phyloP scores from a whole-genome alignment of 2,113 vertebrate genomes.

The Pterocles orientalis region DNA sequence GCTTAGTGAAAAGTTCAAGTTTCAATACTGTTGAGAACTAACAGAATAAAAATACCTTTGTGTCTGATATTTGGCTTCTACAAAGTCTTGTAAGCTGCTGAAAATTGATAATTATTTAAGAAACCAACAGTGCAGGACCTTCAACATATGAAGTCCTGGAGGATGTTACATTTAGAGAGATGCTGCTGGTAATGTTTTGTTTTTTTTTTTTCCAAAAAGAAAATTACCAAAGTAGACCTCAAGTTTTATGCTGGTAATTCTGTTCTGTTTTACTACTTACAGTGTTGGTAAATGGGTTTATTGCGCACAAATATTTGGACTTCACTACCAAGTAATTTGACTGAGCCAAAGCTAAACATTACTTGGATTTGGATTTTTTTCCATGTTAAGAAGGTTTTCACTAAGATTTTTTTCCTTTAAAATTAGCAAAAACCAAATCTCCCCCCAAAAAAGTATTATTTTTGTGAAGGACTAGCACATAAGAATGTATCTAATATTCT shows the following conservation, averaged over 20 bases:
- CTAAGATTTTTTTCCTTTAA: background rate
- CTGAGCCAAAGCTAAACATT: background rate
- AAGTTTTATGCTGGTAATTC: conserved; percentile 23
- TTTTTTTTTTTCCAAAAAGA: background rate
- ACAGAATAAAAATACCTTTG: background rate
- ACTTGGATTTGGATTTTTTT: background rate
- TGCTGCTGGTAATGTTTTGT: background rate
- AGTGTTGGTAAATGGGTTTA: conserved; percentile 3
- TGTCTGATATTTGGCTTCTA: background rate
- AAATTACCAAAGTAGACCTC: background rate
- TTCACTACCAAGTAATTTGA: conserved; percentile 13
- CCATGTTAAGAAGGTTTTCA: background rate
- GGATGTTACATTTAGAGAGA: background rate
- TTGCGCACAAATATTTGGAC: conserved; percentile 1
- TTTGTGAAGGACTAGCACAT: background rate
- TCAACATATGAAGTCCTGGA: background rate
- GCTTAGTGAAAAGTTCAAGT: background rate
- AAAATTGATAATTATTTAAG: background rate
- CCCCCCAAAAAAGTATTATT: background rate
- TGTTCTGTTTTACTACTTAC: conserved; percentile 14
- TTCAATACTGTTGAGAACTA: background rate
- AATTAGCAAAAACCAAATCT: background rate
- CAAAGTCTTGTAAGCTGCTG: background rate
- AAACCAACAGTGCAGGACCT: background rate
- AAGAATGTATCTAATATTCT: background rate